Conservation (phyloP, 2,113 vertebrate genomes). For the Camelus bactrianus region DNA sequence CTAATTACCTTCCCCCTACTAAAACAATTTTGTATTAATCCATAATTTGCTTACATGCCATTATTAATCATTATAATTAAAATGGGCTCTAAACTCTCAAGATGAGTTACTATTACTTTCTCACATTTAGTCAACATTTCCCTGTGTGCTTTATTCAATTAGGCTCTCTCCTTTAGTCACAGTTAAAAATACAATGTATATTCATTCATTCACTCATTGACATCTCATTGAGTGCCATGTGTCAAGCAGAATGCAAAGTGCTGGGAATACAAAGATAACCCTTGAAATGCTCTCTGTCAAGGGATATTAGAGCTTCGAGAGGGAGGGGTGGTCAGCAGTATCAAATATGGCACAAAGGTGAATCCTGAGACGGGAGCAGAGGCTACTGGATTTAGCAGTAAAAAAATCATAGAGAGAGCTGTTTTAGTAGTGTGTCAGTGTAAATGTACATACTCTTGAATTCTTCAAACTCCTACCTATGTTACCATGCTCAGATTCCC, state of each 20-base stretch:
- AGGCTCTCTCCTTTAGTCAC: neutral
- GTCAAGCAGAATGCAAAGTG: neutral
- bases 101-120: conserved; percentile 17
- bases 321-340: neutral
- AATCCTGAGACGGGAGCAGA: conserved; percentile 12
- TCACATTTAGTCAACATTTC: conserved; percentile 38
- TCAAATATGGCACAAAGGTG: neutral
- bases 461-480: neutral
- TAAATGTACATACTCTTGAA: neutral
- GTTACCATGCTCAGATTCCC: neutral
- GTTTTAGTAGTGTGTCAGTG: neutral
- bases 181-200: conserved; percentile 32
- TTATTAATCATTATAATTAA: conserved; percentile 17
- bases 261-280: neutral
- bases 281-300: neutral
- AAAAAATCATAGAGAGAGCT: neutral
- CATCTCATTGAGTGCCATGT: neutral
- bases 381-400: neutral
- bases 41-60: neutral
- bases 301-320: neutral
- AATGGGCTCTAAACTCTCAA: neutral
- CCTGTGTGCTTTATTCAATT: conserved; percentile 2
- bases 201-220: neutral
- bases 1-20: too few species aligned
- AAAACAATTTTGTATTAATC: neutral